Percentiles rank a stretch among this genome's conserved stretches.
Evolutionary conservation across 2,888 invertebrate genomes (phyloP).

Genomic region (Exephanes ischioxanthus): DNA sequence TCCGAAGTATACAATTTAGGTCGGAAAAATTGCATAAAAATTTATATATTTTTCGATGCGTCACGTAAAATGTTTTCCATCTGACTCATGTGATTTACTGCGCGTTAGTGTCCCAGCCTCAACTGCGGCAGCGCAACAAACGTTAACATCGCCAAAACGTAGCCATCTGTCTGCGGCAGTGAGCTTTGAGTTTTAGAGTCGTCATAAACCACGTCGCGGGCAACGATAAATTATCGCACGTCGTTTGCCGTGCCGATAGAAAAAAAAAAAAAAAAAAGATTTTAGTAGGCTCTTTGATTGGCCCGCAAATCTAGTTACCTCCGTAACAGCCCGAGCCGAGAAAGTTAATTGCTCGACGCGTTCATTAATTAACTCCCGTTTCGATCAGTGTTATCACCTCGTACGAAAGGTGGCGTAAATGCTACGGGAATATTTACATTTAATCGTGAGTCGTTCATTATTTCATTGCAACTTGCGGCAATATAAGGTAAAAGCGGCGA

Average conservation of each 20-base stretch:
- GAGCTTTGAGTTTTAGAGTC: conserved; percentile 70
- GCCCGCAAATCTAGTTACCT: conserved; percentile 7
- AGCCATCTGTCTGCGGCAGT: conserved; percentile 43
- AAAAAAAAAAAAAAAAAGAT: conserved; percentile 49
- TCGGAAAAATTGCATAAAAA: no score
- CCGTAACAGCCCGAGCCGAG: not conserved
- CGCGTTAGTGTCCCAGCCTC: conserved; percentile 20
- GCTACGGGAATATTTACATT: conserved; percentile 24
- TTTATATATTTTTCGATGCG: no score
- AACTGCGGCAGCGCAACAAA: not conserved
- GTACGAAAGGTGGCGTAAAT: conserved; percentile 37
- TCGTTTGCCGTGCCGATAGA: conserved; percentile 64
- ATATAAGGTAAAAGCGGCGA: no score
- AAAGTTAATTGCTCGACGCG: conserved; percentile 55
- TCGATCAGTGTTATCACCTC: conserved; percentile 53
- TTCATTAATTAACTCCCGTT: conserved; percentile 62
- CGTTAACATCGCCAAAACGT: conserved; percentile 26
- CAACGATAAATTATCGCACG: conserved; percentile 74
- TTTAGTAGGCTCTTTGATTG: conserved; percentile 53
- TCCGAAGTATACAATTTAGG: no score
- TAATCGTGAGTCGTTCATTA: conserved; percentile 17
- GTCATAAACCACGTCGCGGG: conserved; percentile 71
- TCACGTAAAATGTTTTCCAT: not conserved
- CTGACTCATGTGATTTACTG: conserved; percentile 65
- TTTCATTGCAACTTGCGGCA: conserved; percentile 1